Base-by-base conservation (phyloP, 2,888 invertebrate species). In the Meiosimyza platycephala region DNA sequence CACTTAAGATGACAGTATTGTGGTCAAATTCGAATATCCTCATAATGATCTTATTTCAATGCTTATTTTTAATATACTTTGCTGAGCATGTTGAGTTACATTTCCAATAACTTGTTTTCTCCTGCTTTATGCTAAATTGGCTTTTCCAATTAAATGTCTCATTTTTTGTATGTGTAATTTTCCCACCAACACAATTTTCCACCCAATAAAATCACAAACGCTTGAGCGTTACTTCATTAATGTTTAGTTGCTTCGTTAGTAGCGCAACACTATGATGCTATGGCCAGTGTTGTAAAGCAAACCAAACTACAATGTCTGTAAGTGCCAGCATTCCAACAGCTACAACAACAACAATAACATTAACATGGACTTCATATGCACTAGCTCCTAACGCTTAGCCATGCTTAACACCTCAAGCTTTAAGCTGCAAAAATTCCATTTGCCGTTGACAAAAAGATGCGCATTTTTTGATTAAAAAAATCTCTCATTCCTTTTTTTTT, bases 381-480 rank as follows among this genome's bases (percentile, higher is more conserved):
- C 9, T 9, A 40, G 9, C 40, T 9, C 1, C 9, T 40, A 28
- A 5, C 64, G 50, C 48, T 48, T 47, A 40, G 48, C 63, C 47
- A 48, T 48, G 48, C 50, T 16, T 48, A 64, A 64, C 68, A 68
- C 68, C 60, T 69, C 69, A 52, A 22, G 33, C 52, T 48, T 7
- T 6, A 40, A 40, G 62, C 28, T 33, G 70, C 52, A 54, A 47
- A 63, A 70, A 70, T 70, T 70, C 70, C 52, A 55, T 40, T 40
- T 6, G 12, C 33, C 63, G 70, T 54, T 70, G 70, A 78, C 76
- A 76, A 77, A 78, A 77, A 77, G 77, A 77, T 78, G 77, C 77
- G 77, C 75, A 78, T 77, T 74, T 78, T 73, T 75, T 75, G 77
- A 78, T 78, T 77, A 76, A 72, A 72, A 40, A 65, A 47, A 1